phyloP scores from a whole-genome alignment of 2,888 invertebrate genomes.

The Phasia obesa region DNA sequence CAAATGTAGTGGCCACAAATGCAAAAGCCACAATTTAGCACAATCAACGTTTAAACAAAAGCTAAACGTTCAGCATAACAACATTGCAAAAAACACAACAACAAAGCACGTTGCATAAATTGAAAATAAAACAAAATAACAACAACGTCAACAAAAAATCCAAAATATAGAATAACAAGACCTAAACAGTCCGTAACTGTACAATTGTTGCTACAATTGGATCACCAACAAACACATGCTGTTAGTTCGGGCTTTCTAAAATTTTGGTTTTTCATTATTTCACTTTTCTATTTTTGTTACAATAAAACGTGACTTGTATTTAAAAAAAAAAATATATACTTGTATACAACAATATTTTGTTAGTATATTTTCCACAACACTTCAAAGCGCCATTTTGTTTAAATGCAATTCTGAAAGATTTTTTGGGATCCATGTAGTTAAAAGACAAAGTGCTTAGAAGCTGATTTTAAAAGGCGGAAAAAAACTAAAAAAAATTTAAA shows the following conservation, averaged over 20 bases:
- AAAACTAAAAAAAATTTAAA: background rate
- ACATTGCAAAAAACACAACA: slow-evolving; percentile 9
- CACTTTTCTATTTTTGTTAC: slow-evolving; percentile 20
- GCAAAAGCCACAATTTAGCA: slow-evolving; percentile 66
- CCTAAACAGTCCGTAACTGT: slow-evolving; percentile 45
- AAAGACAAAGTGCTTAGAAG: background rate
- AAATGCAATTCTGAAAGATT: slow-evolving; percentile 48
- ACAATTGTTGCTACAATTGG: slow-evolving; percentile 42
- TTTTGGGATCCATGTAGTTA: background rate
- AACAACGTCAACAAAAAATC: slow-evolving; percentile 3
- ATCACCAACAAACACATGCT: slow-evolving; percentile 52
- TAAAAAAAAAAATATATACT: too few relatives aligned
- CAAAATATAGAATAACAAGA: slow-evolving; percentile 12
- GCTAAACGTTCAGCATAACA: slow-evolving; percentile 40
- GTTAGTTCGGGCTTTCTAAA: slow-evolving; percentile 44
- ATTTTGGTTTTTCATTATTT: slow-evolving; percentile 16
- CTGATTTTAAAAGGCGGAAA: background rate
- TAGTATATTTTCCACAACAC: slow-evolving; percentile 4
- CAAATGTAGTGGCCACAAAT: slow-evolving; percentile 61
- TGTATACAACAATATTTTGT: slow-evolving; percentile 26
- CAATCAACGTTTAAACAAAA: slow-evolving; percentile 54
- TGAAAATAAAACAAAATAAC: slow-evolving; percentile 23
- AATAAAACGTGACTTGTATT: slow-evolving; percentile 66
- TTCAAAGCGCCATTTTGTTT: slow-evolving; percentile 42
- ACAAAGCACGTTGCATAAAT: background rate